Base-by-base conservation (phyloP, 1,140 invertebrate species). In the Drosophila ercepeae region DNA sequence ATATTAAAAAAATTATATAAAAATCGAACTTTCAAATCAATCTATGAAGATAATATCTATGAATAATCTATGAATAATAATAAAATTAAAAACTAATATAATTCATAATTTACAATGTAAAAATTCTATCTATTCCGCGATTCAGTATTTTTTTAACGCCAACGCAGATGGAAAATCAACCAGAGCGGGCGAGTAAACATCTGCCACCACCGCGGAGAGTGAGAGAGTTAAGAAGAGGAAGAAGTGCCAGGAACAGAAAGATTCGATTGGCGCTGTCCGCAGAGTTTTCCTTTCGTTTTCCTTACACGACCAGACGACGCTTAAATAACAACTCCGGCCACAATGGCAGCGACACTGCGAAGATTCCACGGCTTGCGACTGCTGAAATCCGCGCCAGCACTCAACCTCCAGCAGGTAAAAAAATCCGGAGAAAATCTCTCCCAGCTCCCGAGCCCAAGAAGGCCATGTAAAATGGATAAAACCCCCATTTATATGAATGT, bases 261-360 rank as follows among this genome's bases (percentile, higher is more conserved):
- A 83, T 64, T 64, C 55, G 42, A 64, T 75, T 78, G 71, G 79
- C 79, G 83, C 82, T 86, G 81, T 78, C 81, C 78, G 73, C 73
- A 88, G 69, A 88, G 77, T 82, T 88, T 42, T 86, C 29, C 78
- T 60, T 77, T 18, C 39, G 39, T 42, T 42, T 42, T 42, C 39
- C 39, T 42, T 71, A 82, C 65, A 86, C 74, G 77, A 88, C 82
- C 73, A 79, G 76, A 86, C 71, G 71, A 74, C 63, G 82, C 81
- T 73, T 44, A 82, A 88, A 77, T 71, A 61, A 60, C 7, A 46
- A 82, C 77, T 88, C 77, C 92, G 91, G 79, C 93, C 94, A 96
- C 94, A 93, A 96, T 96, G 96, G 95, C 95, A 94, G 95, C 95
- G 90, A 93, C 94, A 91, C 93, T 96, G 91, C 94, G 95, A 93